Evolutionary conservation across 2,797 vertebrate genomes (phyloP), one percentile per base, ranked within the genome.

Genomic region (Meda fulgida): DNA sequence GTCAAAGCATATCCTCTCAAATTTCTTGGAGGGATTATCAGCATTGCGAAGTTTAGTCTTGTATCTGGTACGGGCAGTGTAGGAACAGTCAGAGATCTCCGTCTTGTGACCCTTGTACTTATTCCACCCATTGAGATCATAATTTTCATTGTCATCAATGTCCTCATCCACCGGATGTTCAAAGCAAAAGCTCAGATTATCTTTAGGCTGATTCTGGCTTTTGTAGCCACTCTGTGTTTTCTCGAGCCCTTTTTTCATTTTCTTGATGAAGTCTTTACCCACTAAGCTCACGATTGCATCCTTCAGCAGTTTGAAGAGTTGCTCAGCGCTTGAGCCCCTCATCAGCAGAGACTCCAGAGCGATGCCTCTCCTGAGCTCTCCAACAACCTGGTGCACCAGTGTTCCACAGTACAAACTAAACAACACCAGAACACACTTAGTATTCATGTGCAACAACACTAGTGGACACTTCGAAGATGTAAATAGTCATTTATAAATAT

Each of bases 321-420:
- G 89, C 53, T 86, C n/a, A n/a, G 91, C 87, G 6, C 81, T 29
- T 10, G 90, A 89, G 77, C 92, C 91, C 1, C 7, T 10, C 3
- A 21, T 82, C 60, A 96, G 92, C 6, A 96, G 60, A 9, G 34
- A 67, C 71, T 94, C 94, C 43, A 89, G 83, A 0, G 71, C 83
- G 26, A 85, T 31, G 3, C 87, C 84, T 0, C 89, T 81, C 55
- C 88, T 92, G 76, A 96, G 92, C 63, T 89, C 90, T 29, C 67
- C 89, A 81, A 91, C 91, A 1, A 96, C 85, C 10, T 91, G 86
- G n/a, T 98, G 96, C 38, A 96, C 90, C 82, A 96, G 72, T 31
- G 89, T 93, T 46, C 97, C 97, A 16, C 81, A 92, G 73, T 95
- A 98, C 85, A 97, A 83, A 87, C 97, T 98, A 91, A 23, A 55